Percentiles rank a stretch among this genome's conserved stretches.
Evolutionary conservation across 2,888 invertebrate species (phyloP).

Genomic region (Temnothorax unifasciatus): DNA sequence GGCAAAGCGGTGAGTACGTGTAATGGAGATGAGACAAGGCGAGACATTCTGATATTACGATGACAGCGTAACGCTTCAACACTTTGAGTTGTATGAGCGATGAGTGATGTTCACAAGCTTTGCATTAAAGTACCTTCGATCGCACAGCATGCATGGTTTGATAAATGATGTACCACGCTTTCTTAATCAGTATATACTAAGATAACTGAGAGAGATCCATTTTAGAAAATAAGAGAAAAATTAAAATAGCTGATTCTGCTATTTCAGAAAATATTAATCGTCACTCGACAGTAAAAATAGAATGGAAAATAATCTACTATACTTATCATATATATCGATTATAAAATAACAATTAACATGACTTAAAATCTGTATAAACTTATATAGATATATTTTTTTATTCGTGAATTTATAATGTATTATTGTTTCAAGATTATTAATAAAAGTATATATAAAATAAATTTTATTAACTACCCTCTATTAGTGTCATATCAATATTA

Average conservation of each 20-base stretch:
- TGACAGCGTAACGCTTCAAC: constrained; percentile 65
- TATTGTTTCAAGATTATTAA: neutral
- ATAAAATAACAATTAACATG: neutral
- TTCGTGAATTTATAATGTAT: neutral
- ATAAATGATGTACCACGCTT: constrained; percentile 51
- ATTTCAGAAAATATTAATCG: constrained; percentile 8
- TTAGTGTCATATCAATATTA: neutral
- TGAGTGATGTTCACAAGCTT: constrained; percentile 62
- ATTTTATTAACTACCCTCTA: neutral
- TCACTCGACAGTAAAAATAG: neutral
- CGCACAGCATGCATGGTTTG: constrained; percentile 42
- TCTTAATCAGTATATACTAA: constrained; percentile 52
- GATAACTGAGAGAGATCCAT: neutral
- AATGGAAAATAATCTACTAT: neutral
- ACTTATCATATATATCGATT: neutral
- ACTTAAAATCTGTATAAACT: neutral
- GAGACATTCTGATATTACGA: constrained; percentile 65
- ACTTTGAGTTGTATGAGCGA: constrained; percentile 64
- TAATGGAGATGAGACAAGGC: constrained; percentile 59
- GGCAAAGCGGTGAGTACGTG: constrained; percentile 37
- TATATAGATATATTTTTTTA: constrained; percentile 7
- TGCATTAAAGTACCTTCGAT: constrained; percentile 53
- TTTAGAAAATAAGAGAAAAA: constrained; percentile 8
- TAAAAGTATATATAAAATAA: neutral
- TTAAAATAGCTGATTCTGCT: neutral